A percentile compares a stretch with the other conserved stretches of the same genome.
Evolutionary conservation across 2,113 vertebrate genomes (phyloP).

Genomic region (Prinia subflava): DNA sequence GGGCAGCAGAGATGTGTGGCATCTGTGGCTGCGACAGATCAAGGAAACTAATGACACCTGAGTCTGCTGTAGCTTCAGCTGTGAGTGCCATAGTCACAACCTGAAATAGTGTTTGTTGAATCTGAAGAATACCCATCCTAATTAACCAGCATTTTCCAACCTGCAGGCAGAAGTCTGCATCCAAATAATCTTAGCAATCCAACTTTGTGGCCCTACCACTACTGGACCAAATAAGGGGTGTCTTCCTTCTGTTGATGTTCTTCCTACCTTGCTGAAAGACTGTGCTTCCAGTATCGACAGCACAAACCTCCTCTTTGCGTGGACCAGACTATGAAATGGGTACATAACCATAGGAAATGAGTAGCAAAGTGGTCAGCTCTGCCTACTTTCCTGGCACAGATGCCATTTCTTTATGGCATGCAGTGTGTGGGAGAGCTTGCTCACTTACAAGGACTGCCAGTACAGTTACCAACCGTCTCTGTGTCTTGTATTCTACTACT

Average conservation of each 20-base stretch:
- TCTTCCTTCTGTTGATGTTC: background rate
- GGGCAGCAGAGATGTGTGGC: background rate
- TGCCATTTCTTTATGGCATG: background rate
- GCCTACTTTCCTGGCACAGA: background rate
- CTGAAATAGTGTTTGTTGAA: background rate
- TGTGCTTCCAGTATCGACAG: background rate
- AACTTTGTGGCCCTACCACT: background rate
- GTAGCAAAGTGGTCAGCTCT: background rate
- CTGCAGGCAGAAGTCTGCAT: background rate
- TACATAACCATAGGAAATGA: background rate
- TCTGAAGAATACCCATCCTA: background rate
- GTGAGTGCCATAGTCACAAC: background rate
- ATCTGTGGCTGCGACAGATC: background rate
- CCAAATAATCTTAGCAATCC: background rate
- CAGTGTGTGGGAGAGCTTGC: background rate
- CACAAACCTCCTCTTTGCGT: background rate
- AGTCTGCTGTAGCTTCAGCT: background rate
- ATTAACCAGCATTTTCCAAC: background rate
- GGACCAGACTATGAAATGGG: background rate
- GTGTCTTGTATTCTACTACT: background rate
- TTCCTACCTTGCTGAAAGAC: background rate
- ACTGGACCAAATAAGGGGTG: background rate
- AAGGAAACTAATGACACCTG: background rate
- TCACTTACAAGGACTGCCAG: background rate
- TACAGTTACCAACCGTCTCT: background rate